Base-by-base conservation (phyloP, 2,888 invertebrate species). In the Elmis aenea region DNA sequence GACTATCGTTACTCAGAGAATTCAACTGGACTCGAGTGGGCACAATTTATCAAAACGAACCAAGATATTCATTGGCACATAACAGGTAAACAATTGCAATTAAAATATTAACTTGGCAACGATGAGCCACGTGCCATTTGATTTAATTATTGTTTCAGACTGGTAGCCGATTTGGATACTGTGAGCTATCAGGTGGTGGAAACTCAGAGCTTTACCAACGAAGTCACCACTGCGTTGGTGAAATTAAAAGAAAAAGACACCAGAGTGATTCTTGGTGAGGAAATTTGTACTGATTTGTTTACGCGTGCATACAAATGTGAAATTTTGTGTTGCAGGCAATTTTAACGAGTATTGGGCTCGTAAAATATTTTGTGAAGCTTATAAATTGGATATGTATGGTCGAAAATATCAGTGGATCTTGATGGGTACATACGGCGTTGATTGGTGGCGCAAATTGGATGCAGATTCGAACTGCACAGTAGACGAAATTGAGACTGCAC, bases 11-110 rank as follows among this genome's bases (percentile, higher is more conserved):
- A 16, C 74, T 99, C 48, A 78, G 82, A 60, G 82, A 85, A 56
- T 99, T 92, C 73, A 95, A 96, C 70, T 99, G 99, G 99, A 95
- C 92, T 0, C 74, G 90, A 41, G 94, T 99, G 18, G 97, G 95
- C 2, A 97, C 96, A 2, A 83, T 99, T 45, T 97, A 94, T 65
- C 95, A 95, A 68, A 95, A 95, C 64, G 89, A 93, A 56, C 93
- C 94, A 0, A 73, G 93, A 67, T 94, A 93, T 65, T 88, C 93
- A 2, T 70, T 95, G 72, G 67, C 67, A 0, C 67, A 68, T 39
- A 68, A 68, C 48, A 61, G 65, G 89, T 89, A 65, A 76, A 76
- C 16, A 21, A 28, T 15, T 26, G 5, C 20, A 10, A 27, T 15
- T 13, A 27, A 26, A 12, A 8, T 29, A n/a, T n/a, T n/a, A n/a